Conservation (phyloP, 2,888 invertebrate genomes). For the Caenorhabditis sp. region DNA sequence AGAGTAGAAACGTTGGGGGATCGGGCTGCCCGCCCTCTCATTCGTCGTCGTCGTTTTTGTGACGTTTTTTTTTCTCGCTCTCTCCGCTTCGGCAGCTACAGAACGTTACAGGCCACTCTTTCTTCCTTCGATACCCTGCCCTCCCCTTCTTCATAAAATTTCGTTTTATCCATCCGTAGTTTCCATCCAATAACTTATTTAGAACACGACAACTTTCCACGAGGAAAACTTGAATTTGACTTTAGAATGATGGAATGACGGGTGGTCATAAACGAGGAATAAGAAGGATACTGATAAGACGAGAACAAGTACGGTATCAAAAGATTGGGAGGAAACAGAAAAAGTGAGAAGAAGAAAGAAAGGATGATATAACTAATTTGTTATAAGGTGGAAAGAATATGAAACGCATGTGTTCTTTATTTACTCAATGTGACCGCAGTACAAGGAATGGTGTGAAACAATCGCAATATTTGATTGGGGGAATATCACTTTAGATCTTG, state of each 20-base stretch:
- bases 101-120: conserved; percentile 9
- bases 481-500: background rate
- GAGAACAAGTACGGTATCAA: conserved; percentile 16
- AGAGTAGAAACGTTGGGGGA: background rate
- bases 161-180: background rate
- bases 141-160: conserved; percentile 8
- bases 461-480: background rate
- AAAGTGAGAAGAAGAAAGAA: conserved; percentile 11
- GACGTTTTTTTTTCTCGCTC: conserved; percentile 14
- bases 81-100: conserved; percentile 11
- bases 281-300: background rate
- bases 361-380: conserved; percentile 14
- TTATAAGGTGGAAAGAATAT: conserved; percentile 9
- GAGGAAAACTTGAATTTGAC: background rate
- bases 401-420: conserved; percentile 20
- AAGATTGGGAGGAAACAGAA: conserved; percentile 8
- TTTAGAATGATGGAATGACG: background rate
- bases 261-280: background rate
- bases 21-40: conserved; percentile 24
- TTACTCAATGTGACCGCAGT: conserved; percentile 10
- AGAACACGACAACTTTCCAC: conserved; percentile 21
- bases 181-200: conserved; percentile 12
- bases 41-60: conserved; percentile 14
- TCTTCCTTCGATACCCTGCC: background rate
- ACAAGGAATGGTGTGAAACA: background rate